Base-by-base conservation (phyloP, 2,888 invertebrate genomes). In the Rhingia campestris region DNA sequence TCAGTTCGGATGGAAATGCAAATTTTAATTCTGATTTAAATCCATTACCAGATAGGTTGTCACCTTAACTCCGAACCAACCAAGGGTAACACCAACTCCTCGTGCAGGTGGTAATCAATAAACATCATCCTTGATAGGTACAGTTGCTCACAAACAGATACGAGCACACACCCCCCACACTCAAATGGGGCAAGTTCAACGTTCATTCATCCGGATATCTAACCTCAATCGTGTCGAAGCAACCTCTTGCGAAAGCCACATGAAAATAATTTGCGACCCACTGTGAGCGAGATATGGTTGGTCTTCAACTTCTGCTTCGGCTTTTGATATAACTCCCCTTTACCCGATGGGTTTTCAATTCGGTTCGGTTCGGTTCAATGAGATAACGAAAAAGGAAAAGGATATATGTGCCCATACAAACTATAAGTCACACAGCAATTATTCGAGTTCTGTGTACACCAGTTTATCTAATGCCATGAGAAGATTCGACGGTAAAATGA, bases 101-200 rank as follows among this genome's bases (percentile, higher is more conserved):
- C 51, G 32, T 53, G 14, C 59, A 39, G 45, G 30, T 35, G 77
- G 72, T 61, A 82, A 82, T 77, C 81, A 82, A 82, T 82, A 82
- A 73, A 67, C 81, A 66, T 77, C 77, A 67, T 45, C 67, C 66
- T 43, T 73, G 77, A 72, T 58, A 72, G 66, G 47, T 72, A 22
- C 22, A 54, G 51, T 59, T 53, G 41, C 81, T 64, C 63, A 43
- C 35, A 72, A 59, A 56, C 67, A 64, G 41, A 64, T 66, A 37
- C 14, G 12, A 58, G 58, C 33, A 35, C 59, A 43, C 10, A 22
- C 37, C 37, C 39, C 45, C 14, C 37, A 45, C 58, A 37, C 51
- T 66, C 47, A 76, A 81, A 56, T 67, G 45, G 76, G 81, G 72
- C 81, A 82, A 77, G 81, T 82, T 82, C 81, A 77, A 72, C 81